Evolutionary conservation across 2,113 vertebrate genomes (phyloP), one percentile per base, ranked within the genome.

Genomic region (Sakesphorus luctuosus): DNA sequence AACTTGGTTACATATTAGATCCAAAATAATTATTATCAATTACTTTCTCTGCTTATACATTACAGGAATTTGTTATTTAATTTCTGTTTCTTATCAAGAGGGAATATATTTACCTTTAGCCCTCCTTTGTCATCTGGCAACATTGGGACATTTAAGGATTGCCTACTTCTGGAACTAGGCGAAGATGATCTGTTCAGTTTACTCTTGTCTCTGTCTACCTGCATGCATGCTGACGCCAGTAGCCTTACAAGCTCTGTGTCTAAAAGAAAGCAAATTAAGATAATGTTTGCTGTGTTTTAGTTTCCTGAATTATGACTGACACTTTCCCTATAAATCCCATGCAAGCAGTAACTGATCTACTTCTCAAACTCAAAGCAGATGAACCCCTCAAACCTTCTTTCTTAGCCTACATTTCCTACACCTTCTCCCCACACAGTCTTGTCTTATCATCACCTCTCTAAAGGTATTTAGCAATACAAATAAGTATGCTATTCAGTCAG

Each of bases 211-310:
- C 98, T 99, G 89, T 98, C 99, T 63, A 99, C 98, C 95, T 99
- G 99, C 99, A 99, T 99, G 91, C 99, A 99, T n/a, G 99, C 99
- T 10, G 99, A 99, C 9, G 99, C 99, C 85, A 99, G 93, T 81
- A 99, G 97, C 62, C 99, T 98, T 49, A 99, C 99, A 96, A 99
- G 97, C 97, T 99, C 99, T 8, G 99, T 99, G 96, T 99, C 99
- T 99, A 79, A 36, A 96, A 95, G 89, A 76, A 75, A 85, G 43
- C 19, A 89, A 85, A 95, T 75, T 43, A 62, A 73, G 16, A 84
- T 16, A 63, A 28, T 25, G 5, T 69, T 94, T 76, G 28, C 7
- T 65, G 31, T 82, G 18, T 35, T 92, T 63, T 84, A 47, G 40
- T 69, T 84, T 85, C 50, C 35, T 19, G 74, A 84, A 78, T 44